Conservation (phyloP, 2,888 invertebrate genomes). For the Himalopsyche japonica region DNA sequence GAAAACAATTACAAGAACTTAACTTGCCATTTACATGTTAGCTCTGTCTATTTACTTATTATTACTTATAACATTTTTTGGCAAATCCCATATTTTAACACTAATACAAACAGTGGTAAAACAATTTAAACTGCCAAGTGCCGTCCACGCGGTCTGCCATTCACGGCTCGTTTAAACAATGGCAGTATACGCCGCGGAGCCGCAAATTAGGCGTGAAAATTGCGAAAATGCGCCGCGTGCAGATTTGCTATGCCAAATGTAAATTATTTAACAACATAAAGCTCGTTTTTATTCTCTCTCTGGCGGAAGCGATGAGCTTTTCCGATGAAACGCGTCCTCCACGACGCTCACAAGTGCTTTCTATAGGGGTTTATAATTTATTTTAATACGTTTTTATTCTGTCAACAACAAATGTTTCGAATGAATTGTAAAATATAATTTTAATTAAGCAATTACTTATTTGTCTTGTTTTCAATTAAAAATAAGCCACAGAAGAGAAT, state of each 20-base stretch:
- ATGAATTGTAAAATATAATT: background rate
- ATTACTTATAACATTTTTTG: too few species aligned
- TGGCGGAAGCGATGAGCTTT: background rate
- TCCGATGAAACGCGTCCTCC: background rate
- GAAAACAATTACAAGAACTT: too few species aligned
- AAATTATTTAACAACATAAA: conserved; percentile 2
- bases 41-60: too few species aligned
- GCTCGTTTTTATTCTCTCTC: conserved; percentile 2
- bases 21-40: too few species aligned
- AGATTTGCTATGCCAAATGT: conserved; percentile 9
- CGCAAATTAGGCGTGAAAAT: conserved; percentile 31
- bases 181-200: conserved; percentile 19
- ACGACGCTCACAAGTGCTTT: background rate
- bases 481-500: too few species aligned
- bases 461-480: too few species aligned
- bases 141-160: conserved; percentile 12
- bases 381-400: background rate
- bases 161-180: conserved; percentile 25
- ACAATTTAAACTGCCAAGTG: background rate
- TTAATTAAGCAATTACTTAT: too few species aligned
- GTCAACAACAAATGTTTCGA: background rate
- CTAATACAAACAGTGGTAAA: background rate
- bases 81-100: background rate
- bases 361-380: background rate
- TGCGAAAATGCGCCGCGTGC: background rate